These are phyloP conservation scores for Drosophila malerkotliana DNA, from an alignment of 1,140 invertebrate species.

Conservation along the genomic window DNA sequence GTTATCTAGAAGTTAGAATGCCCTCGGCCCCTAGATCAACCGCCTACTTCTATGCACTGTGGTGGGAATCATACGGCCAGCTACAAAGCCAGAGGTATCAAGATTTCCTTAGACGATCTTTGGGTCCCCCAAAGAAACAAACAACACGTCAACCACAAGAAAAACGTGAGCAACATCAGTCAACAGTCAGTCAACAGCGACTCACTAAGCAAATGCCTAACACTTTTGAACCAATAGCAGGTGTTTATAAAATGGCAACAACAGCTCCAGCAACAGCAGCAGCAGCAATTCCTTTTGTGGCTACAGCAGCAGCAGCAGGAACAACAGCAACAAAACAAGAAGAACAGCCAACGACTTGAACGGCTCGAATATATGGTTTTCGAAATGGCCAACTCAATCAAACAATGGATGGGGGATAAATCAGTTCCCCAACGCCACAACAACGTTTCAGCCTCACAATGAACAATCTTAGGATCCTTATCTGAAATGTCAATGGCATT, in stretches of 20 bases:
- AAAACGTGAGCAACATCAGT: too few relatives aligned
- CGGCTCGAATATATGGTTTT: constrained; percentile 22
- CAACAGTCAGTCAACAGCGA: neutral
- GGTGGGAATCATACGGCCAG: constrained; percentile 3
- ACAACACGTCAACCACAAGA: neutral
- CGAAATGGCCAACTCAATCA: neutral
- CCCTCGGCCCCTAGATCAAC: neutral
- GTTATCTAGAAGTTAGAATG: too few relatives aligned
- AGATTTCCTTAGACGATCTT: constrained; percentile 15
- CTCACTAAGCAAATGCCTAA: neutral
- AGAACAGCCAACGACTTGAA: constrained; percentile 17
- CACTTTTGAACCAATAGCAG: neutral
- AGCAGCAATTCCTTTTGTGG: constrained; percentile 15
- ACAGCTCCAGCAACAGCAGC: neutral
- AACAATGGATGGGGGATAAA: constrained; percentile 16
- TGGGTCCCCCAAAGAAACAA: neutral
- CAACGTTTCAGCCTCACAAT: constrained; percentile 6
- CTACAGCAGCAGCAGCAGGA: neutral
- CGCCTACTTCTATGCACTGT: neutral
- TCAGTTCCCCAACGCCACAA: constrained; percentile 8
- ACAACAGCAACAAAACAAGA: constrained; percentile 24
- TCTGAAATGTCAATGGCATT: constrained; percentile 34
- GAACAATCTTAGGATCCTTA: constrained; percentile 23
- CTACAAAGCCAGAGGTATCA: constrained; percentile 23
- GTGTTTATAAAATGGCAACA: neutral